Base-by-base conservation (phyloP, 2,113 vertebrate genomes). In the Chaetodon trifascialis region DNA sequence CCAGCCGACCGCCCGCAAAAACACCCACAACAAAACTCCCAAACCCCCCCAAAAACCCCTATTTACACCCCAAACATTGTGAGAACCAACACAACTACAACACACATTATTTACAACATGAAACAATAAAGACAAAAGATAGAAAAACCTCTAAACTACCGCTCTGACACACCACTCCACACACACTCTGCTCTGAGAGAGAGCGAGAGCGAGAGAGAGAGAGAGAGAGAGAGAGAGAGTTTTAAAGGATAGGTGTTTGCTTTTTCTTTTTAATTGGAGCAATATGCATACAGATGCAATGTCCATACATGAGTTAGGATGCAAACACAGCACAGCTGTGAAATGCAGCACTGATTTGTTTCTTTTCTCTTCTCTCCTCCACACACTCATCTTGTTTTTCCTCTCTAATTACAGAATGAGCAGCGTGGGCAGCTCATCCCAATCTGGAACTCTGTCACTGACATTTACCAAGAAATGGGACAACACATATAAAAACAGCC, bases 391-490 rank as follows among this genome's bases (percentile, higher is more conserved):
- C 66, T 17, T 52, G 44, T 63, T 71, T 52, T 72, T 80, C 64
- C 63, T 69, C 54, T 80, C 67, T 76, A 62, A 87, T 82, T 78
- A 66, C 36, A 60, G 42, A 80, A 66, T 60, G 72, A 76, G 38
- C 77, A 25, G 65, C 47, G 72, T 80, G 77, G 72, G 83, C 77
- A 82, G 63, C 73, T 78, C 68, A 58, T 69, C 69, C 49, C 69
- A 64, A 74, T 78, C 79, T 69, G 42, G 54, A 64, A 17, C 65
- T 64, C 77, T 85, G 72, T 71, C 66, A 42, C 46, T 85, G 83
- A 72, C 84, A 78, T 82, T 73, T 73, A 78, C 63, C 12, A 34
- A 79, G 46, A 84, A 72, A 67, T 59, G 21, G 58, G 60, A 59
- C 42, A 21, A 21, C 11, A 4, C 25, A 5, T 52, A 71, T 55